Conservation (phyloP, 2,888 invertebrate species). For the Andrena bucephala region DNA sequence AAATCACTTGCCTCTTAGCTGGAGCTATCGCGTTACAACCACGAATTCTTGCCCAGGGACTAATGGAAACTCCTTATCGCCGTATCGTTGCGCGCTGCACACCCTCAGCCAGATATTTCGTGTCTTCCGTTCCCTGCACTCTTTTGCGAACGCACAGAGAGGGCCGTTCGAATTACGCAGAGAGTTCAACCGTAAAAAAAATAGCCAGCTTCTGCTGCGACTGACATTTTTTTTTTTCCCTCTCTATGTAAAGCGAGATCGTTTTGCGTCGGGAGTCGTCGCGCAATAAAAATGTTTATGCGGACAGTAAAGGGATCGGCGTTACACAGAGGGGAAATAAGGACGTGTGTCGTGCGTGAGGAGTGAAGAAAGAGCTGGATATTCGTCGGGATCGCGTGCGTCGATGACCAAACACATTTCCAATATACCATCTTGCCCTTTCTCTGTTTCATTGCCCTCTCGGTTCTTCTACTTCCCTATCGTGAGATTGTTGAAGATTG, state of each 20-base stretch:
- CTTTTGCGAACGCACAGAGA: slow-evolving; percentile 24
- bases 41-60: slow-evolving; percentile 9
- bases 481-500: too few species aligned
- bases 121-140: slow-evolving; percentile 7
- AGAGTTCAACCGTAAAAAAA: slow-evolving; percentile 71
- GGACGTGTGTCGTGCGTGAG: slow-evolving; percentile 15
- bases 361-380: slow-evolving; percentile 12
- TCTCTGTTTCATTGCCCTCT: background rate
- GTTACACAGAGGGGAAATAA: slow-evolving; percentile 47
- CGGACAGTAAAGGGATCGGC: slow-evolving; percentile 67
- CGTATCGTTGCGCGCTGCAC: slow-evolving; percentile 6
- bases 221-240: slow-evolving; percentile 57
- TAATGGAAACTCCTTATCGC: slow-evolving; percentile 15
- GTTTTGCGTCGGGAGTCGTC: slow-evolving; percentile 70
- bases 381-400: background rate
- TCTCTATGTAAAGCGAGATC: slow-evolving; percentile 70
- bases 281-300: slow-evolving; percentile 79
- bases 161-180: slow-evolving; percentile 66
- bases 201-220: slow-evolving; percentile 47
- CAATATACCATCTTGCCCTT: background rate
- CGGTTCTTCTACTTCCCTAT: too few species aligned
- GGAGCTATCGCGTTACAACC: slow-evolving; percentile 13
- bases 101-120: slow-evolving; percentile 1
- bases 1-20: slow-evolving; percentile 42
- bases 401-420: background rate